Base-by-base conservation (phyloP, 2,797 vertebrate genomes). In the Thaleichthys pacificus region DNA sequence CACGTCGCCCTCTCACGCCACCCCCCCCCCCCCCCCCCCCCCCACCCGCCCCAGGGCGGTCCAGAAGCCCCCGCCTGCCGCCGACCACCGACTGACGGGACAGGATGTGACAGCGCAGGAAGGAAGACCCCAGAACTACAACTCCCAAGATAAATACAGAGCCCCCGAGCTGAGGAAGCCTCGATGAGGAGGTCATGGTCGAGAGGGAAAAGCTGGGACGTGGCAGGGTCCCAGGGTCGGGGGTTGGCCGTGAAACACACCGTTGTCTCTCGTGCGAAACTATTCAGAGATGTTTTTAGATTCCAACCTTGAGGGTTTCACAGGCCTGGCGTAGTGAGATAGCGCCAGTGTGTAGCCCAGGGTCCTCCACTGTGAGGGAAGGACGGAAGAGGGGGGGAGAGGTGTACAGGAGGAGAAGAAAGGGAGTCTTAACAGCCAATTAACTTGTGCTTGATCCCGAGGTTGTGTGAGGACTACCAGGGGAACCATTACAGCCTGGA, bases 361-460 rank as follows among this genome's bases (percentile, higher is more conserved):
- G 60, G 61, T n/a, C 61, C 28, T 35, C 30, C 3, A 21, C 12
- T 19, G 4, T 15, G 42, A 24, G 56, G 21, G 56, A 61, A 14
- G 49, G 19, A 4, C 19, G 14, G 12, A 15, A 11, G 6, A 9
- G 30, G 4, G 9, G 21, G n/a, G n/a, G 26, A 49, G 47, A 42
- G 17, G 26, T 28, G 11, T 26, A n/a, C 15, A 14, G 57, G 14
- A 17, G 22, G 22, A 15, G 60, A 70, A 74, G 71, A 66, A 73
- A 81, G 69, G 70, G 78, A 84, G 77, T 83, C 63, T 81, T 76
- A 87, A 79, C 78, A 82, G 84, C 79, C 86, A 89, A 85, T 90
- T 89, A 89, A 78, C 83, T 78, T 72, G 47, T 11, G 32, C 80
- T 82, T 74, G 82, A 84, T 85, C 81, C 71, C 78, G 74, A 84